A percentile compares a stretch with the other conserved stretches of the same genome.
Evolutionary conservation across 2,113 vertebrate genomes (phyloP).

Genomic region (Caretta caretta): DNA sequence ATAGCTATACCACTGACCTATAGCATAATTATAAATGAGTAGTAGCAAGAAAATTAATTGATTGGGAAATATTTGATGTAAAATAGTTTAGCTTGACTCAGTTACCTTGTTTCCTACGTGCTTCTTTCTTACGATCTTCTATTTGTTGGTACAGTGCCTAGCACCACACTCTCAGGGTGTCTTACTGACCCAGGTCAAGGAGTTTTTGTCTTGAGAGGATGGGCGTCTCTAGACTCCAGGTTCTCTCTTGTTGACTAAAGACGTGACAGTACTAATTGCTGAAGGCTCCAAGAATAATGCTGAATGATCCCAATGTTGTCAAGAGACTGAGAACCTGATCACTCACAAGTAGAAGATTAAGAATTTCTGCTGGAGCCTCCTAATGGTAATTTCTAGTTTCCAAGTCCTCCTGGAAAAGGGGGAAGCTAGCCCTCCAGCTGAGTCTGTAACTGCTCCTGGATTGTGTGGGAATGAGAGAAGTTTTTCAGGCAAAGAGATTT

Average conservation of each 20-base stretch:
- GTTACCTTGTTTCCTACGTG: not conserved
- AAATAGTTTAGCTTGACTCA: not conserved
- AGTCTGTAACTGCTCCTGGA: not conserved
- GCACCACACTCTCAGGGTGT: not conserved
- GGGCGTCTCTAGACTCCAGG: not conserved
- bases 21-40: conserved; percentile 34
- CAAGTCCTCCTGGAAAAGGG: not conserved
- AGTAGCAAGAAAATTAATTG: conserved; percentile 18
- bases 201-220: rapidly evolving
- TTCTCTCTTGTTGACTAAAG: not conserved
- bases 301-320: not conserved
- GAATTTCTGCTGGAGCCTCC: not conserved
- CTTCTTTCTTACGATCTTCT: not conserved
- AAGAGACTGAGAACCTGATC: not conserved
- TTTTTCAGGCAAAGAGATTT: not conserved
- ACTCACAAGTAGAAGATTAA: rapidly evolving
- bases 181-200: rapidly evolving
- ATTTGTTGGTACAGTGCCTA: rapidly evolving
- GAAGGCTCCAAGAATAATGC: not conserved
- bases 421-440: not conserved
- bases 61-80: not conserved
- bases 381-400: not conserved
- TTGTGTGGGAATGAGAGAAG: rapidly evolving
- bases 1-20: not conserved
- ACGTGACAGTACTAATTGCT: not conserved